Conservation (phyloP, 2,797 vertebrate species). For the Anguilla pacifica region DNA sequence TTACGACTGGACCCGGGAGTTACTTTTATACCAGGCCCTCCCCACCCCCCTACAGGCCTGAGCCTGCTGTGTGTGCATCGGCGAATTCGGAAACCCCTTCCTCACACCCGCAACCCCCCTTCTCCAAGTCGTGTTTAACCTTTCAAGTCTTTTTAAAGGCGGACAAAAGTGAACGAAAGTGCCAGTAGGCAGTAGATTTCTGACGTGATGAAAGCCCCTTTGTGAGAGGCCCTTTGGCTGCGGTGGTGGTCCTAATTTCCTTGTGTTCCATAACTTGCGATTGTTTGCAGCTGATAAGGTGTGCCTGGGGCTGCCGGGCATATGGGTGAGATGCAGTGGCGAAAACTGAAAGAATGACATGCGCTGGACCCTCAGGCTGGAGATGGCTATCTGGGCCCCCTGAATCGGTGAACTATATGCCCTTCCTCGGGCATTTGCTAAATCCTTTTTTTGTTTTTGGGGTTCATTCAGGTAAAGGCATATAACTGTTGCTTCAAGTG, state of each 20-base stretch:
- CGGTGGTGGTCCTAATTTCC: conserved; percentile 25
- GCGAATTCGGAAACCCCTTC: not conserved
- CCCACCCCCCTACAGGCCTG: not conserved
- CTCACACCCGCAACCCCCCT: not conserved
- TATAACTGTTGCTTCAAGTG: conserved; percentile 42
- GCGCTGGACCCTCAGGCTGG: conserved; percentile 44
- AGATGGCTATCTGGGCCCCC: conserved; percentile 58
- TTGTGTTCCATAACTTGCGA: conserved; percentile 40
- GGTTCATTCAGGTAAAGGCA: conserved; percentile 42
- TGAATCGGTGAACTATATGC: conserved; percentile 48
- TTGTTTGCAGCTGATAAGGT: conserved; percentile 51
- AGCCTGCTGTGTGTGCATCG: not conserved
- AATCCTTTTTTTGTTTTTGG: conserved; percentile 36
- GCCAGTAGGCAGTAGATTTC: conserved; percentile 18
- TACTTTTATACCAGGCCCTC: not conserved
- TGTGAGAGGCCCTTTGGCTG: conserved; percentile 30
- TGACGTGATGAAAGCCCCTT: conserved; percentile 41
- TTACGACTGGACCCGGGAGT: not conserved
- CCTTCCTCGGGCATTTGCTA: conserved; percentile 41
- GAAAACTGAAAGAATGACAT: conserved; percentile 54
- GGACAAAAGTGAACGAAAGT: conserved; percentile 18
- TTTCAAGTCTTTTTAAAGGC: not conserved
- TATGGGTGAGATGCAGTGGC: conserved; percentile 51
- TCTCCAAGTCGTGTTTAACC: not conserved
- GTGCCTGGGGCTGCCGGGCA: conserved; percentile 38